Evolutionary conservation across 2,797 vertebrate species (phyloP).

Genomic region (Microchirus variegatus): DNA sequence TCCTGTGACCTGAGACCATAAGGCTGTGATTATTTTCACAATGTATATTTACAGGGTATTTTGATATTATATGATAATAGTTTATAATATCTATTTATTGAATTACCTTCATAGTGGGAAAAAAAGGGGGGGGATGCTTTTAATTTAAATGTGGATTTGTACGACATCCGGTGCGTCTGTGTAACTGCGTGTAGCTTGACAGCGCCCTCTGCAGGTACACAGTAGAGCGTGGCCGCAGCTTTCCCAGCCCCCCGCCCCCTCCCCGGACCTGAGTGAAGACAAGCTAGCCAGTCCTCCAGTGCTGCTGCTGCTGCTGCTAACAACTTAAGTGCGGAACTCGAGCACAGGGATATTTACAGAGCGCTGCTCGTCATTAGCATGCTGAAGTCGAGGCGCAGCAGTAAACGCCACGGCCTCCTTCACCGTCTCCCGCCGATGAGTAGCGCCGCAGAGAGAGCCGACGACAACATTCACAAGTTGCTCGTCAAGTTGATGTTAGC

Average conservation of each 20-base stretch:
- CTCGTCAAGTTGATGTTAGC: slow-evolving; percentile 52
- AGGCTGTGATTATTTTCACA: too few relatives aligned
- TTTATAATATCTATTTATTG: too few relatives aligned
- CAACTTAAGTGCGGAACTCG: slow-evolving; percentile 67
- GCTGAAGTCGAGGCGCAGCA: slow-evolving; percentile 24
- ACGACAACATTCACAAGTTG: slow-evolving; percentile 36
- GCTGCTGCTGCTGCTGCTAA: slow-evolving; percentile 43
- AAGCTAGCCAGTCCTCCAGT: slow-evolving; percentile 39
- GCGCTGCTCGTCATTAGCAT: slow-evolving; percentile 20
- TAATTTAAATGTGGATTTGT: background rate
- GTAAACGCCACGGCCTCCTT: slow-evolving; percentile 26
- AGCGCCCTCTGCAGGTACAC: slow-evolving; percentile 45
- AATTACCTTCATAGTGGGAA: too few relatives aligned
- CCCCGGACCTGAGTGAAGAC: slow-evolving; percentile 45
- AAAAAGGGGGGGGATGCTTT: background rate
- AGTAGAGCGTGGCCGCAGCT: slow-evolving; percentile 69
- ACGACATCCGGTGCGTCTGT: background rate
- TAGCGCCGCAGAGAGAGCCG: slow-evolving; percentile 6
- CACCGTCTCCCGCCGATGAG: background rate
- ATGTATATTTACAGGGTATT: too few relatives aligned
- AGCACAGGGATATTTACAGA: slow-evolving; percentile 7
- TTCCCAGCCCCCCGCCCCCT: slow-evolving; percentile 60
- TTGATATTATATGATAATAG: too few relatives aligned
- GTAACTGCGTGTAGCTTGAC: slow-evolving; percentile 11
- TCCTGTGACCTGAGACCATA: too few relatives aligned